phyloP scores from a whole-genome alignment of 1,140 invertebrate genomes.

The Drosophila tani region DNA sequence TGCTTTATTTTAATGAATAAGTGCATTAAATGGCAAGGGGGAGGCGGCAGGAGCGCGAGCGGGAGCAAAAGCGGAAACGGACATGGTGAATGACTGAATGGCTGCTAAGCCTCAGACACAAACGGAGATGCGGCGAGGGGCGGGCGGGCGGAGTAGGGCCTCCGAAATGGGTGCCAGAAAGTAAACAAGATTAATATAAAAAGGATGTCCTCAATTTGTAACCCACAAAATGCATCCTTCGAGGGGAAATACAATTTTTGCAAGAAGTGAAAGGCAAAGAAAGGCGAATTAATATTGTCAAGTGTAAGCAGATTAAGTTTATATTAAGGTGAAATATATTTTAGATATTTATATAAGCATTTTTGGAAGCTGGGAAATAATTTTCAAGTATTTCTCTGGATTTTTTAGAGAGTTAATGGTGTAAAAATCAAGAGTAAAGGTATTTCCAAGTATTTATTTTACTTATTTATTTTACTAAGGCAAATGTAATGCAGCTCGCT shows the following conservation, averaged over 20 bases:
- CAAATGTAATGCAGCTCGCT: too few species aligned
- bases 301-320: too few species aligned
- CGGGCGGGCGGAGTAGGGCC: slow-evolving; percentile 7
- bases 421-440: too few species aligned
- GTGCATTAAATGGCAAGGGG: slow-evolving; percentile 73
- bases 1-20: slow-evolving; percentile 77
- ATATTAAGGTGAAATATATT: background rate
- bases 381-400: too few species aligned
- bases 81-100: slow-evolving; percentile 72
- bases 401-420: too few species aligned
- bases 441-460: too few species aligned
- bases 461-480: too few species aligned
- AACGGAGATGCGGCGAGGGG: background rate
- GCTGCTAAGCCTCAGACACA: slow-evolving; percentile 59
- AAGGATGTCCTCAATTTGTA: slow-evolving; percentile 6
- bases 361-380: background rate
- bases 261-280: too few species aligned
- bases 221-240: slow-evolving; percentile 12
- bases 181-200: slow-evolving; percentile 22
- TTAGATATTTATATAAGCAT: background rate
- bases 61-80: slow-evolving; percentile 29
- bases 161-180: slow-evolving; percentile 21
- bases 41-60: background rate
- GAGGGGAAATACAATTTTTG: background rate
- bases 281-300: background rate